These are phyloP conservation scores for Byasa hedistus DNA, from an alignment of 2,888 invertebrate genomes.

Conservation along the genomic window DNA sequence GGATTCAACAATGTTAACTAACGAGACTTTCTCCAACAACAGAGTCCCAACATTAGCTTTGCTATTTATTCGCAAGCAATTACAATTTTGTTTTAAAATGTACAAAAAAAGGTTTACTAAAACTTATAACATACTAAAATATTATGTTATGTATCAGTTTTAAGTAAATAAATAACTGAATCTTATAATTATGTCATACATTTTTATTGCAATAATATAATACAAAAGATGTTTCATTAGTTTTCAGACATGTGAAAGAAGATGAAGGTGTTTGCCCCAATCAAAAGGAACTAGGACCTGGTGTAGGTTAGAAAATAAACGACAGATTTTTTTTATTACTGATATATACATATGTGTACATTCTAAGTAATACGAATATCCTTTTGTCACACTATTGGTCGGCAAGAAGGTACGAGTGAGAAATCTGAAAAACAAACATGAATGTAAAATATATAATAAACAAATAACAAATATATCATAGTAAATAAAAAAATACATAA, in stretches of 20 bases:
- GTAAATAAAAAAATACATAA: constrained; percentile 2
- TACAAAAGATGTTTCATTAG: constrained; percentile 40
- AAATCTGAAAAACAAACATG: constrained; percentile 54
- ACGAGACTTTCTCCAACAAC: no score
- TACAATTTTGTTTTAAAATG: no score
- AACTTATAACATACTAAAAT: not conserved
- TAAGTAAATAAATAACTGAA: not conserved
- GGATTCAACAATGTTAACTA: no score
- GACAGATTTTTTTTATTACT: constrained; percentile 9
- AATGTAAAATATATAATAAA: not conserved
- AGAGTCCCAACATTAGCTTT: no score
- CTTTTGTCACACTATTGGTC: constrained; percentile 34
- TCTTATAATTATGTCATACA: not conserved
- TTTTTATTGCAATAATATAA: not conserved
- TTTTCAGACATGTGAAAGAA: constrained; percentile 71
- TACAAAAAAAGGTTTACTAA: not conserved
- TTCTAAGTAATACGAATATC: not conserved
- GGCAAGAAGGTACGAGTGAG: constrained; percentile 47
- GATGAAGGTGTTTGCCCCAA: constrained; percentile 66
- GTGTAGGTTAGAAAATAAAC: constrained; percentile 42
- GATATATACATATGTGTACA: not conserved
- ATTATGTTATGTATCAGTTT: not conserved
- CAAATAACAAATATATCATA: not conserved
- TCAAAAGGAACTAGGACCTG: constrained; percentile 49
- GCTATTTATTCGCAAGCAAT: no score